phyloP scores from a whole-genome alignment of 2,888 invertebrate genomes.

The Nomada goodeniana region DNA sequence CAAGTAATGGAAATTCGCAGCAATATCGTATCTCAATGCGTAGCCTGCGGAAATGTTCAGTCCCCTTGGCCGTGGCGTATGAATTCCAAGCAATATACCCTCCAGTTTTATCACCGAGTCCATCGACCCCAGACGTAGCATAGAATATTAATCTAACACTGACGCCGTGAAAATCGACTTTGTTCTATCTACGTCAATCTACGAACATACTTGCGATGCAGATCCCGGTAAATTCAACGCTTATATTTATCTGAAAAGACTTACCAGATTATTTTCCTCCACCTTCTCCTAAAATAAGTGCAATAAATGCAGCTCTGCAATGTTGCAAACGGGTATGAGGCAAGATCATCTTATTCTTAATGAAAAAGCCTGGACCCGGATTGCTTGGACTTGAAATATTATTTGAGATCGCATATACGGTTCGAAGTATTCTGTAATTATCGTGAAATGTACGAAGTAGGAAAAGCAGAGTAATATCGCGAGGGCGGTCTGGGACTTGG shows the following conservation, averaged over 20 bases:
- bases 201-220: constrained; percentile 9
- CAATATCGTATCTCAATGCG: constrained; percentile 11
- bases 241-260: neutral
- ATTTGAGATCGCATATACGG: neutral
- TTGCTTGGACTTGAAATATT: constrained; percentile 10
- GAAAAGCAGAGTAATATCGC: constrained; percentile 16
- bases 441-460: constrained; percentile 16
- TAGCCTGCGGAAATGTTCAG: constrained; percentile 14
- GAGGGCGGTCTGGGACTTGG: neutral
- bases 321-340: neutral
- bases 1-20: constrained; percentile 4
- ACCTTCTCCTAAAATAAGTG: too few species aligned
- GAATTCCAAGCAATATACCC: constrained; percentile 49
- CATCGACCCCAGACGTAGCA: constrained; percentile 56
- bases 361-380: constrained; percentile 22
- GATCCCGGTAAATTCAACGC: neutral
- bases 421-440: constrained; percentile 47
- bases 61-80: constrained; percentile 35
- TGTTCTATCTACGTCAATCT: constrained; percentile 20
- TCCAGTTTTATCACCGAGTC: constrained; percentile 51
- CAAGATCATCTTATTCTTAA: constrained; percentile 27
- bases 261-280: too few species aligned
- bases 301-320: neutral
- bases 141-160: constrained; percentile 69
- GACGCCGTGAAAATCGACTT: constrained; percentile 67